Evolutionary conservation across 2,113 vertebrate species (phyloP), one percentile per base, ranked within the genome.

Genomic region (Trematomus loennbergii): DNA sequence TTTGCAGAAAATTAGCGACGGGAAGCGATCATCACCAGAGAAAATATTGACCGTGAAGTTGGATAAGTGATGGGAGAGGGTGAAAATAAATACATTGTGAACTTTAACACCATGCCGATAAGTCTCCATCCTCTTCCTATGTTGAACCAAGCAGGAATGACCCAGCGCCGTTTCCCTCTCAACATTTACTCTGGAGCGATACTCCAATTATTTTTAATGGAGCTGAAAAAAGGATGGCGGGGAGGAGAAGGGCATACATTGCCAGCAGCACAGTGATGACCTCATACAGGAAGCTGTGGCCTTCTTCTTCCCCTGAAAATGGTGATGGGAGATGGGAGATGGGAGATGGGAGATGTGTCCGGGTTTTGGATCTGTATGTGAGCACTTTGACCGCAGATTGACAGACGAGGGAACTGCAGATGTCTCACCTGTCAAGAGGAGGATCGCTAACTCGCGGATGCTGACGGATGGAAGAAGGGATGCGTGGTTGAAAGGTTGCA

Each of bases 181-280:
- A 90, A 87, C 84, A 85, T 89, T 90, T 88, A 85, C 89, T 88
- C 87, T 87, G 87, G 84, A 89, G 82, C 72, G n/a, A 83, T 81
- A 65, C 64, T 29, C 60, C 89, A 89, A 86, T 93, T 89, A 92
- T 78, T 87, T 91, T 85, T 87, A 93, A 92, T 89, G 86, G 86
- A 84, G 83, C 90, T 87, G 78, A 92, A 82, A 89, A 76, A 84
- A 83, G 85, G 88, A 85, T 75, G 76, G 75, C 18, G 58, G 18
- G 18, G 82, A 25, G 50, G 69, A 49, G 64, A 75, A 86, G 83
- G 66, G 54, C 83, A 78, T 81, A 83, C 80, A 77, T 69, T 64
- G 59, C 46, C 77, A 43, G 76, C 49, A 57, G 81, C 29, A 3
- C 59, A 16, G 46, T 7, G 66, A 85, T 90, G 90, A 94, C 73